A percentile compares a stretch with the other conserved stretches of the same genome.
Conservation (phyloP, 2,113 vertebrate species). For the Bettongia penicillata region DNA sequence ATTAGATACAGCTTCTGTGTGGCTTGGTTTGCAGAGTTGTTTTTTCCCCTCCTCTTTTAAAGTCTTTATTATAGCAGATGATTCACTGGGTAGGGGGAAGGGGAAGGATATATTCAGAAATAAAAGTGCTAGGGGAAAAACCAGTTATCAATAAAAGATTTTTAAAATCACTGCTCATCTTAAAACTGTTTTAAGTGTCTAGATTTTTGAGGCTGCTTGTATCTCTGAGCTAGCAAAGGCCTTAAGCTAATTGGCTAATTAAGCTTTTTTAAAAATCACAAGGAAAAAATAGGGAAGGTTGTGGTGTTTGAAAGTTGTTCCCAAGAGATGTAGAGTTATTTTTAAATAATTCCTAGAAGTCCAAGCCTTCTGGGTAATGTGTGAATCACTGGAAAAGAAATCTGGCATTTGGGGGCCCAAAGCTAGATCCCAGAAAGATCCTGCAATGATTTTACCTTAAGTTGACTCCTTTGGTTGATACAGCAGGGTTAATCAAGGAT, state of each 20-base stretch:
- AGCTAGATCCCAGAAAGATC: background rate
- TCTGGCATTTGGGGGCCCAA: background rate
- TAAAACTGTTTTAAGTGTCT: background rate
- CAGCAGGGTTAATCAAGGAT: background rate
- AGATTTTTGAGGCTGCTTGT: background rate
- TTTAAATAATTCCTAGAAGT: conserved; percentile 4
- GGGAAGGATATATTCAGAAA: background rate
- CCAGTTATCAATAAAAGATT: background rate
- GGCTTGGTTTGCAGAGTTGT: background rate
- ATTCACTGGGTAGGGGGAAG: background rate
- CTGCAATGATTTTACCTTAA: background rate
- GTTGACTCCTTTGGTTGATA: background rate
- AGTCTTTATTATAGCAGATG: background rate
- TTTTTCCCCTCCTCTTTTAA: background rate
- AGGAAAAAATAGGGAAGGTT: background rate
- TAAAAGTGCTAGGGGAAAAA: background rate
- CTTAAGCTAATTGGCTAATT: background rate
- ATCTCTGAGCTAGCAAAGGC: background rate
- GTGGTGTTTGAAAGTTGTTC: background rate
- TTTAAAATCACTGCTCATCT: background rate
- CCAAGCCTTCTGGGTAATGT: background rate
- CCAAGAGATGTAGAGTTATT: background rate
- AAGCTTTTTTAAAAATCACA: background rate
- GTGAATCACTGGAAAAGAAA: background rate
- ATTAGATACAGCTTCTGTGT: background rate